A percentile compares a stretch with the other conserved stretches of the same genome.
Conservation (phyloP, 2,888 invertebrate species). For the Platycheirus rosarum region DNA sequence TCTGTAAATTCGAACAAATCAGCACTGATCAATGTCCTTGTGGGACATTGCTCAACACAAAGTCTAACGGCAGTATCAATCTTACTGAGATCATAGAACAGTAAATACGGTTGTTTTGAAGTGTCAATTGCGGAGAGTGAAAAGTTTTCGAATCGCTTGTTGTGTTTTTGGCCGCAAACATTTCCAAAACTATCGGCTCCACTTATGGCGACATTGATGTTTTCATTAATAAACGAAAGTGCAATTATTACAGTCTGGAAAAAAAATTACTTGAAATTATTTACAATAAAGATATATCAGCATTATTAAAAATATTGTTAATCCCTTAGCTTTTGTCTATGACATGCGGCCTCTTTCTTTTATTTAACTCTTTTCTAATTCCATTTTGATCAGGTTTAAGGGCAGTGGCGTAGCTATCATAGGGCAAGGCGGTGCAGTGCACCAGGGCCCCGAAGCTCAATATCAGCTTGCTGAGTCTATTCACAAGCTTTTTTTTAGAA, state of each 20-base stretch:
- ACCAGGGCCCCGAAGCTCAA: too few relatives aligned
- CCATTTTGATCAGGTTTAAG: too few relatives aligned
- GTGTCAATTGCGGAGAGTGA: conserved; percentile 92
- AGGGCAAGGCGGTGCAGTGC: too few relatives aligned
- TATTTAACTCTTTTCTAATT: too few relatives aligned
- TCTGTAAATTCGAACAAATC: not conserved
- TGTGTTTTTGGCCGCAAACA: conserved; percentile 92
- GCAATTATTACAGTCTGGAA: not conserved
- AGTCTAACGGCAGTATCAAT: conserved; percentile 91
- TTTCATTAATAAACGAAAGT: conserved; percentile 84
- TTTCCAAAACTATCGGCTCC: conserved; percentile 97
- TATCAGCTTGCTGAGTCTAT: too few relatives aligned
- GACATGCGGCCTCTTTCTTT: too few relatives aligned
- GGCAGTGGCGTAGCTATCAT: too few relatives aligned
- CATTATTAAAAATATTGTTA: too few relatives aligned
- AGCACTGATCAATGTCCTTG: too few relatives aligned
- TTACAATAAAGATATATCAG: too few relatives aligned
- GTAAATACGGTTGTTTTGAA: conserved; percentile 89
- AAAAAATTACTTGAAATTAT: not conserved
- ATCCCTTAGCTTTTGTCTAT: too few relatives aligned
- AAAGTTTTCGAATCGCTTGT: conserved; percentile 88
- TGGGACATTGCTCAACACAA: conserved; percentile 94
- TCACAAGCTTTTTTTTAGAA: too few relatives aligned
- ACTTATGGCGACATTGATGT: conserved; percentile 92
- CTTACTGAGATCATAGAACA: conserved; percentile 94